Percentiles rank a stretch among this genome's conserved stretches.
These are phyloP conservation scores for Pipistrellus pygmaeus DNA, from an alignment of 2,797 vertebrate genomes.

Conservation along the genomic window DNA sequence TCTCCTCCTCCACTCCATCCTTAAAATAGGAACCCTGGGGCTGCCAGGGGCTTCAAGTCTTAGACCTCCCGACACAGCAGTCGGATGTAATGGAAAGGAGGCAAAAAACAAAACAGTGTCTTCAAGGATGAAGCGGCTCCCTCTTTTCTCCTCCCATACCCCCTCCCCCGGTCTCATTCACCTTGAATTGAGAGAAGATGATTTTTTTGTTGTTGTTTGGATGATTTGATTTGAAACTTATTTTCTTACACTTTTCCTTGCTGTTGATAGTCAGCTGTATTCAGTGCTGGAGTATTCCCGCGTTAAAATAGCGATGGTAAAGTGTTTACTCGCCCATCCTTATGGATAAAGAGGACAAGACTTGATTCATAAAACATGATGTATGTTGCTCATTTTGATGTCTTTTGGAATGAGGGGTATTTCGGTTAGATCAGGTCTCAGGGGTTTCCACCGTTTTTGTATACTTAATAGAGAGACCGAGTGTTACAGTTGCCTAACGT, in stretches of 20 bases:
- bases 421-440: constrained; percentile 38
- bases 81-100: constrained; percentile 35
- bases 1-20: neutral
- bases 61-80: neutral
- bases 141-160: constrained; percentile 60
- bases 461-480: constrained; percentile 19
- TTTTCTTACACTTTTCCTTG: neutral
- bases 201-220: constrained; percentile 54
- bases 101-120: constrained; percentile 44
- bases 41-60: neutral
- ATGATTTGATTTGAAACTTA: constrained; percentile 34
- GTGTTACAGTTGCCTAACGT: neutral
- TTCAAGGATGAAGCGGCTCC: constrained; percentile 69
- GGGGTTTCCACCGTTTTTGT: constrained; percentile 44
- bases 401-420: constrained; percentile 41
- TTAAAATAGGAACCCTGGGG: constrained; percentile 42
- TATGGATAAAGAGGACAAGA: constrained; percentile 44
- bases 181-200: constrained; percentile 83
- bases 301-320: neutral
- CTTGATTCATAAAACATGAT: constrained; percentile 42
- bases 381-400: neutral
- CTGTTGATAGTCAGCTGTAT: neutral
- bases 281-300: constrained; percentile 25
- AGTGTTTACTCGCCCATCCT: constrained; percentile 29
- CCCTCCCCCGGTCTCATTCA: constrained; percentile 71